Conservation (phyloP, 2,113 vertebrate genomes). For the Rhinopomastus cyanomelas region DNA sequence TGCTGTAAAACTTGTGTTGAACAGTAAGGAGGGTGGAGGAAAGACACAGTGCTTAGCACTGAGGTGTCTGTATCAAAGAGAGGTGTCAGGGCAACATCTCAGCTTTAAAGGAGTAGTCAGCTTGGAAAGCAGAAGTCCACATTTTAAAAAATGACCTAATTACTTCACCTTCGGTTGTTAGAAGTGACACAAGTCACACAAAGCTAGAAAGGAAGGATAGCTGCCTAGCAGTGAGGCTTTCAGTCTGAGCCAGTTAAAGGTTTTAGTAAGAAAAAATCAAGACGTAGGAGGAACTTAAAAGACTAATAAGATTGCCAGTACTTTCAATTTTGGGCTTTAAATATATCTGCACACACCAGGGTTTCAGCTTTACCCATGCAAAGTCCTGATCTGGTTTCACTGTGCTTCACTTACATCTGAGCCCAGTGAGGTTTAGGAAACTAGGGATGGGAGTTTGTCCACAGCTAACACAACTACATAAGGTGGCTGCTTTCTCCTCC, state of each 20-base stretch:
- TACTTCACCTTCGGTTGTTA: slow-evolving; percentile 20
- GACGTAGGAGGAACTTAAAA: not conserved
- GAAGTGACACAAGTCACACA: not conserved
- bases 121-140: not conserved
- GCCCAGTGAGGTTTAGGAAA: not conserved
- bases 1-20: not conserved
- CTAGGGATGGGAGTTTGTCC: not conserved
- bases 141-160: not conserved
- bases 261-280: slow-evolving; percentile 16
- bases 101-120: not conserved
- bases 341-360: not conserved
- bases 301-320: not conserved
- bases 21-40: not conserved
- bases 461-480: not conserved
- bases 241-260: not conserved
- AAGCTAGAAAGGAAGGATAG: slow-evolving; percentile 7
- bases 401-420: not conserved
- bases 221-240: not conserved
- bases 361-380: not conserved
- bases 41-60: not conserved
- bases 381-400: not conserved
- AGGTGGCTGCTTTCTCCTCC: not conserved
- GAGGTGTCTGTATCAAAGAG: not conserved
- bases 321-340: not conserved
- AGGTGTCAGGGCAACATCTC: not conserved